Base-by-base conservation (phyloP, 2,113 vertebrate genomes). In the Hippocampus zosterae region DNA sequence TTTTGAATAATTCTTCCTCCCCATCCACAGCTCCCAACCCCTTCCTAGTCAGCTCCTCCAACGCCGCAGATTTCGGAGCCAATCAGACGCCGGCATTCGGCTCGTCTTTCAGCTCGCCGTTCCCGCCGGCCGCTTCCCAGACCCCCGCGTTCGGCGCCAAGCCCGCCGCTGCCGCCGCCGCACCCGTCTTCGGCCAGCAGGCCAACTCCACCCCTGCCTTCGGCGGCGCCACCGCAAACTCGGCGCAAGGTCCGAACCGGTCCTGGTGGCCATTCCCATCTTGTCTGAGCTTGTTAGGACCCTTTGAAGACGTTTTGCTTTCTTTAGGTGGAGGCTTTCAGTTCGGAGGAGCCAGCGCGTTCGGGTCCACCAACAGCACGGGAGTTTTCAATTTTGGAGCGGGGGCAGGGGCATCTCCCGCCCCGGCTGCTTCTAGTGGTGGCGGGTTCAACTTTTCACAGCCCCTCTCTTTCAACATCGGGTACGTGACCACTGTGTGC, bases 331-430 rank as follows among this genome's bases (percentile, higher is more conserved):
- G 91, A 42, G 87, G 91, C 25, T 98, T 97, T 89, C 95, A 94
- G 69, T 99, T 99, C 77, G 95, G 95, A 74, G 91, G 91, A 73
- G 91, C 76, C 68, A 85, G 90, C 82, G 82, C 88, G 18, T 95
- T 93, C 87, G 96, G 92, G 89, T 81, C 90, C 84, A 70, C 92
- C 81, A 84, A 70, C 73, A 55, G 65, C 56, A 56, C 83, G 7
- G 84, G 90, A 72, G 91, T 97, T n/a, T 98, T 98, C 87, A 93
- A 92, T 18, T 98, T 98, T 67, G 91, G 91, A 82, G 92, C 84
- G 0, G 92, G 84, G 61, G 1, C 86, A 42, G 41, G 83, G 27
- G 83, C 88, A 19, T 60, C 89, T 46, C 78, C 89, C 15, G 80
- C 78, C 44, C 83, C 89, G 7, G 7, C 90, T 7, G 76, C 85